A percentile compares a stretch with the other conserved stretches of the same genome.
phyloP scores from a whole-genome alignment of 64 coral and sea anemone genomes.

The Montipora capricornis region DNA sequence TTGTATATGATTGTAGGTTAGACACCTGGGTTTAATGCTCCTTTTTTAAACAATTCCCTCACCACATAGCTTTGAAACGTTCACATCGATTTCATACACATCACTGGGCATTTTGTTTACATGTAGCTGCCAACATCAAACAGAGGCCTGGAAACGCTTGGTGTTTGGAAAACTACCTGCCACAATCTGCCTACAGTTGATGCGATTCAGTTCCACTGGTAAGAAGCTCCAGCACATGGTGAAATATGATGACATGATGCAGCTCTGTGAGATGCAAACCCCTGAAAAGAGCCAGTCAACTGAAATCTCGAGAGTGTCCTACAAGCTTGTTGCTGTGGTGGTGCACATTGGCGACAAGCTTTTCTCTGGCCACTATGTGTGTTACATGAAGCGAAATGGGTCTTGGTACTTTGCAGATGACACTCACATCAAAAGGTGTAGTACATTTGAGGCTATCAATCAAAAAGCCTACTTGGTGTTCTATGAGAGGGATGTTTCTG shows the following conservation, averaged over 20 bases:
- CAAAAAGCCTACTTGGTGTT: conserved; percentile 66
- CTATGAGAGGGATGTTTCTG: conserved; percentile 60
- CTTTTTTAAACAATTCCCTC: background rate
- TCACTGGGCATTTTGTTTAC: too few species aligned
- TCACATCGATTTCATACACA: background rate
- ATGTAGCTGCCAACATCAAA: too few species aligned
- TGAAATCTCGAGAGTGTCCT: background rate
- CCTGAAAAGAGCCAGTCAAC: conserved; percentile 19
- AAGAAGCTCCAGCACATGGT: too few species aligned
- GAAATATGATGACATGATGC: too few species aligned
- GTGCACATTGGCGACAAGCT: conserved; percentile 37
- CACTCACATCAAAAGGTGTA: conserved; percentile 13
- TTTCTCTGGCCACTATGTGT: conserved; percentile 60
- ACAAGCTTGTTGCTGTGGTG: conserved; percentile 69
- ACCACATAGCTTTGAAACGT: background rate
- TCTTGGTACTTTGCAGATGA: conserved; percentile 69
- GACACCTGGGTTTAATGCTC: background rate
- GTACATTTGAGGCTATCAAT: conserved; percentile 31
- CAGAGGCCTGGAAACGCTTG: too few species aligned
- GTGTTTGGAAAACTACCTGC: too few species aligned
- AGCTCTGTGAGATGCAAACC: conserved; percentile 5
- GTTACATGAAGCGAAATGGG: conserved; percentile 49
- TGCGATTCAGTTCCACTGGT: too few species aligned
- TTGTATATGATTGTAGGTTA: background rate
- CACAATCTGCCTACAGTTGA: too few species aligned